Evolutionary conservation across 2,113 vertebrate species (phyloP).

Genomic region (human): GRCh38 chr6:156815501-156816000

Average conservation of each 20-base stretch:
- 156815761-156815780: slow-evolving; percentile 56
- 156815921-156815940: background rate
- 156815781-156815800: background rate
- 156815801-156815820: background rate
- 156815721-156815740: slow-evolving; percentile 87
- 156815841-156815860: background rate
- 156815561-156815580: slow-evolving; percentile 89
- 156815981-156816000: background rate
- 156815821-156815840: background rate
- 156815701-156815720: slow-evolving; percentile 87
- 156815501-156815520: slow-evolving; percentile 85
- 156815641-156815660: slow-evolving; percentile 92
- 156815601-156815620: slow-evolving; percentile 93
- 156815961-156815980: background rate
- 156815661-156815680: slow-evolving; percentile 93
- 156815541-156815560: slow-evolving; percentile 90
- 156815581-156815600: slow-evolving; percentile 92
- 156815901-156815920: background rate
- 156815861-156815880: background rate
- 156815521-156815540: slow-evolving; percentile 89
- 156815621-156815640: slow-evolving; percentile 93
- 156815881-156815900: background rate
- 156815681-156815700: slow-evolving; percentile 93
- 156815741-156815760: slow-evolving; percentile 61
- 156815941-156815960: background rate